Conservation (phyloP, 2,888 invertebrate species). For the Harmothoe impar region DNA sequence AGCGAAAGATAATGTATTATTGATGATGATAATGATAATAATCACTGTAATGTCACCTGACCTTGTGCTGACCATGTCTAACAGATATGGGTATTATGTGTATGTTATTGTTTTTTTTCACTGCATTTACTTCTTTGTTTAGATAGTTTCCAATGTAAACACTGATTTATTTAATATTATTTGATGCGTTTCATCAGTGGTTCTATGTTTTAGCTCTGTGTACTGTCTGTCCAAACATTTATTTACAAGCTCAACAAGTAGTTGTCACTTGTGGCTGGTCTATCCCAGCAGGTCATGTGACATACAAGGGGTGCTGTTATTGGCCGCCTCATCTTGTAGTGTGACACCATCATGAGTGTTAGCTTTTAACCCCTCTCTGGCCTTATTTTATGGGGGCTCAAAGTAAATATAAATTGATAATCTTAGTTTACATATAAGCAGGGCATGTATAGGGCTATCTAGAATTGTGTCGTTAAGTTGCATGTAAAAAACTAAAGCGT, state of each 20-base stretch:
- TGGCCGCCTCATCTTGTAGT: background rate
- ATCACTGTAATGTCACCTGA: conserved; percentile 22
- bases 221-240: background rate
- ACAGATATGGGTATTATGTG: conserved; percentile 38
- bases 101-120: conserved; percentile 56
- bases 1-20: background rate
- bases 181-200: conserved; percentile 34
- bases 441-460: conserved; percentile 2
- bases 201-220: conserved; percentile 22
- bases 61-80: conserved; percentile 24
- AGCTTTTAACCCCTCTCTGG: background rate
- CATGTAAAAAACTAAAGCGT: background rate
- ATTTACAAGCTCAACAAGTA: conserved; percentile 52
- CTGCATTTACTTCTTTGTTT: conserved; percentile 59
- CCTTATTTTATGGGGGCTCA: background rate
- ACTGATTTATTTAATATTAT: conserved; percentile 59
- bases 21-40: background rate
- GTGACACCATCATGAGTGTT: background rate
- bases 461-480: conserved; percentile 28
- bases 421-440: background rate
- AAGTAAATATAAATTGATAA: background rate
- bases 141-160: conserved; percentile 56
- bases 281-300: background rate
- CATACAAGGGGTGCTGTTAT: conserved; percentile 30
- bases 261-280: conserved; percentile 7